These are phyloP conservation scores for Engraulis encrasicolus DNA, from an alignment of 2,113 vertebrate genomes.

Conservation along the genomic window DNA sequence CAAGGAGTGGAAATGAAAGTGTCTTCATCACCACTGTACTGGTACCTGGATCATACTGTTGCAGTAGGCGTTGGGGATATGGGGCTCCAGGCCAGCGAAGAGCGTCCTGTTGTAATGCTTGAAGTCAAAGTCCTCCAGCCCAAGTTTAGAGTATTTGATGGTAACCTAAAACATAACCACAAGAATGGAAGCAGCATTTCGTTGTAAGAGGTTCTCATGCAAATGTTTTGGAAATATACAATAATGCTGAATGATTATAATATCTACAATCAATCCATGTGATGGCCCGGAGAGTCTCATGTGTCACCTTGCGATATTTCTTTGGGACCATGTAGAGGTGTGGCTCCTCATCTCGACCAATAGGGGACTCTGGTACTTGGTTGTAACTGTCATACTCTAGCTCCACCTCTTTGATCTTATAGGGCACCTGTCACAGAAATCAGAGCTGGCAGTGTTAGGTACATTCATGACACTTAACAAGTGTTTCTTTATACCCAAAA, in stretches of 20 bases:
- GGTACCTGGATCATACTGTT: slow-evolving; percentile 98
- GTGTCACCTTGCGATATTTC: slow-evolving; percentile 92
- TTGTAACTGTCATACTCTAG: slow-evolving; percentile 93
- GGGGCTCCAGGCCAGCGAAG: slow-evolving; percentile 96
- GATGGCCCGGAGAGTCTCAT: background rate
- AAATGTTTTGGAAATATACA: background rate
- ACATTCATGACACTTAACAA: no score
- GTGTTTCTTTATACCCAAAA: no score
- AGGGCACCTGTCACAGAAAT: slow-evolving; percentile 83
- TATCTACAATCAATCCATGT: background rate
- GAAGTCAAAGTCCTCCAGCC: slow-evolving; percentile 97
- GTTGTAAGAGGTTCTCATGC: background rate
- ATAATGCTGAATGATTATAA: background rate
- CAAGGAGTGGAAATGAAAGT: no score
- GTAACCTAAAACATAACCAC: slow-evolving; percentile 81
- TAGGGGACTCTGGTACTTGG: slow-evolving; percentile 92
- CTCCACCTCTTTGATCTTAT: slow-evolving; percentile 90
- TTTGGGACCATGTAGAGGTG: slow-evolving; percentile 96
- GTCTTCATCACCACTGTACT: background rate
- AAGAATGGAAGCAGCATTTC: background rate
- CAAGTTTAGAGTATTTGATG: slow-evolving; percentile 98
- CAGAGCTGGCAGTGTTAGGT: no score
- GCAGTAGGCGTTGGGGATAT: slow-evolving; percentile 98
- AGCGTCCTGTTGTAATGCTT: slow-evolving; percentile 99
- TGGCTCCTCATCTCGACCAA: slow-evolving; percentile 92